These are phyloP conservation scores for Leptocoma aspasia DNA, from an alignment of 2,113 vertebrate species.

Conservation along the genomic window DNA sequence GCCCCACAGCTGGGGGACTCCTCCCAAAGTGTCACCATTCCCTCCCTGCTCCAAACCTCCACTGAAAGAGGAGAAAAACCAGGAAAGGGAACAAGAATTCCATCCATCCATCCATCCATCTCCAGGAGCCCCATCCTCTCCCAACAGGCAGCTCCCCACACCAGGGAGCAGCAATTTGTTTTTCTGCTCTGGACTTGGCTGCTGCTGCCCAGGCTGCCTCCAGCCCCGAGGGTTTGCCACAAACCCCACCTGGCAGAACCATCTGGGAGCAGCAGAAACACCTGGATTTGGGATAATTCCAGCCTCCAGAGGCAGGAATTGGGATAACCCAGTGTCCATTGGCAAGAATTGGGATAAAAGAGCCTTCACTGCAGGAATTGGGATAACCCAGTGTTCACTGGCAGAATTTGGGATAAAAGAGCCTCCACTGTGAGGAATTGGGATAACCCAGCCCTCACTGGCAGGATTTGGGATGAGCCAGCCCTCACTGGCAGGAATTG, in stretches of 20 bases:
- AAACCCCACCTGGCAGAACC: neutral
- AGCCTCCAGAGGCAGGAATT: neutral
- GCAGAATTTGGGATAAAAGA: neutral
- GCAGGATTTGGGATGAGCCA: too few species aligned
- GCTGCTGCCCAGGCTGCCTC: neutral
- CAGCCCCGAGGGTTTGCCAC: neutral
- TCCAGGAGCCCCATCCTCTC: neutral
- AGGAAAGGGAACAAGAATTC: neutral
- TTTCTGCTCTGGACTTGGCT: neutral
- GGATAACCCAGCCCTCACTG: neutral
- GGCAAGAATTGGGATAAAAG: neutral
- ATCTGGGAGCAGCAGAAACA: neutral
- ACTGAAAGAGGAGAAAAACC: neutral
- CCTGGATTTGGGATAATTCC: neutral
- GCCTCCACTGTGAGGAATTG: too few species aligned
- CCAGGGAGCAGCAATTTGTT: neutral
- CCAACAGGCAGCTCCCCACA: accelerated
- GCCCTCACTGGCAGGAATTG: neutral
- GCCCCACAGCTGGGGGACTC: neutral
- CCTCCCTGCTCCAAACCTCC: neutral
- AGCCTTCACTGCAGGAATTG: neutral
- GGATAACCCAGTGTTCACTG: neutral
- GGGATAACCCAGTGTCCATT: neutral
- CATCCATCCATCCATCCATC: neutral
- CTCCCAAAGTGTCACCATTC: accelerated